phyloP scores from a whole-genome alignment of 2,888 invertebrate genomes.

The Silvanus unidentatus region DNA sequence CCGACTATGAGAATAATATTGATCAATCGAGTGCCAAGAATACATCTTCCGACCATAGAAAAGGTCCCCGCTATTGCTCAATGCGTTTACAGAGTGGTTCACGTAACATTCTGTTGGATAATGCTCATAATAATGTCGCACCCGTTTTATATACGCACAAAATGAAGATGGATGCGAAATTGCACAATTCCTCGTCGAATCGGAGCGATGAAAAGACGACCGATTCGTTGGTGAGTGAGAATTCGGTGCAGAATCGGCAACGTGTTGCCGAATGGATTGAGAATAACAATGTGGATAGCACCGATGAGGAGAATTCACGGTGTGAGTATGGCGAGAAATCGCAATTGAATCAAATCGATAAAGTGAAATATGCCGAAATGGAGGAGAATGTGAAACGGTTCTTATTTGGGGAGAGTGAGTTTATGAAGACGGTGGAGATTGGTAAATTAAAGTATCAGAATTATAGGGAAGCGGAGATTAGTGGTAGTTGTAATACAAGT shows the following conservation, averaged over 20 bases:
- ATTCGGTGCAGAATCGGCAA: slow-evolving; percentile 34
- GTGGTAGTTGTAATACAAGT: slow-evolving; percentile 9
- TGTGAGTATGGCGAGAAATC: slow-evolving; percentile 28
- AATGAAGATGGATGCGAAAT: slow-evolving; percentile 15
- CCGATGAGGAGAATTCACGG: slow-evolving; percentile 44
- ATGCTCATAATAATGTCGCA: slow-evolving; percentile 64
- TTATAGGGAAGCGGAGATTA: slow-evolving; percentile 20
- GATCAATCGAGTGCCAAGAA: slow-evolving; percentile 26
- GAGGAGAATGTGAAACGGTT: slow-evolving; percentile 74
- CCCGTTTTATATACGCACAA: slow-evolving; percentile 63
- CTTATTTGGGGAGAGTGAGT: slow-evolving; percentile 48
- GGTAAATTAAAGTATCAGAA: slow-evolving; percentile 38
- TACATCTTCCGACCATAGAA: slow-evolving; percentile 22
- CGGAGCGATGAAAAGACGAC: not conserved
- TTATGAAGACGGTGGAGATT: slow-evolving; percentile 39
- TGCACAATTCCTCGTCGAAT: slow-evolving; percentile 24
- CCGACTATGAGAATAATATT: slow-evolving; percentile 21
- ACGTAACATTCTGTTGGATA: slow-evolving; percentile 74
- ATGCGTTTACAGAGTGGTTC: slow-evolving; percentile 71
- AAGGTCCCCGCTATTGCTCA: slow-evolving; percentile 70
- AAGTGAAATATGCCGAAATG: slow-evolving; percentile 59
- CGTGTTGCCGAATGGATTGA: slow-evolving; percentile 73
- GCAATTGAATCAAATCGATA: slow-evolving; percentile 40
- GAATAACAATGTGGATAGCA: slow-evolving; percentile 52
- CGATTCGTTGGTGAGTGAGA: slow-evolving; percentile 25